Conservation (phyloP, 2,113 vertebrate genomes). For the Canis aureus region DNA sequence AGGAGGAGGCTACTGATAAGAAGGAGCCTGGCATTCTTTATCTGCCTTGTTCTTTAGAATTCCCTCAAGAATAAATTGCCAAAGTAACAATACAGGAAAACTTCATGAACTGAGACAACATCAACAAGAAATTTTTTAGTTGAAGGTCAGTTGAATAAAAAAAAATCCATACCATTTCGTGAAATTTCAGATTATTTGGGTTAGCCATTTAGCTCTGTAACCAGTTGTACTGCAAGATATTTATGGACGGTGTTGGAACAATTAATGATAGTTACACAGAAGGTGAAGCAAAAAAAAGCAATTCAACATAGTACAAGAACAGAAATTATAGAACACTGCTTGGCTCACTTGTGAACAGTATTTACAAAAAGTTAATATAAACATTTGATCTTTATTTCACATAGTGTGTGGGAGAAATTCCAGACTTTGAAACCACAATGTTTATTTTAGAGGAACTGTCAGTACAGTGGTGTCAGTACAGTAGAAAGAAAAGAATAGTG, state of each 20-base stretch:
- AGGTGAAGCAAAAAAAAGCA: conserved; percentile 11
- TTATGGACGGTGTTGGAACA: background rate
- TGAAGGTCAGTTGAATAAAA: conserved; percentile 19
- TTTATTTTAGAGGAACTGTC: background rate
- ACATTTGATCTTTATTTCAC: background rate
- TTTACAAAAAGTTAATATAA: background rate
- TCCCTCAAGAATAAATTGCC: background rate
- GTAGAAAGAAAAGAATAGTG: background rate
- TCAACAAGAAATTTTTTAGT: background rate
- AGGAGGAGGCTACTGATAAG: background rate
- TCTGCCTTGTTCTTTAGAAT: background rate
- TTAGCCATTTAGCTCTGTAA: background rate
- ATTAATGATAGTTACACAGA: background rate
- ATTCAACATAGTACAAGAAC: background rate
- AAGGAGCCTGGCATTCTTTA: background rate
- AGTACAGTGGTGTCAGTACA: background rate
- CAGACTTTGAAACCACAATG: background rate
- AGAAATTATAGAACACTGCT: background rate
- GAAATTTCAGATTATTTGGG: background rate
- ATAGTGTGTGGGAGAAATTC: background rate
- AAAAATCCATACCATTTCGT: background rate
- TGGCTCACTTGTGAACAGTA: background rate
- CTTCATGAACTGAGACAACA: background rate
- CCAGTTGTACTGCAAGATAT: background rate
- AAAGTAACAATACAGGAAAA: background rate